Percentiles rank a stretch among this genome's conserved stretches.
phyloP scores from a whole-genome alignment of 2,797 vertebrate species.

The Lepilemur septentrionalis region DNA sequence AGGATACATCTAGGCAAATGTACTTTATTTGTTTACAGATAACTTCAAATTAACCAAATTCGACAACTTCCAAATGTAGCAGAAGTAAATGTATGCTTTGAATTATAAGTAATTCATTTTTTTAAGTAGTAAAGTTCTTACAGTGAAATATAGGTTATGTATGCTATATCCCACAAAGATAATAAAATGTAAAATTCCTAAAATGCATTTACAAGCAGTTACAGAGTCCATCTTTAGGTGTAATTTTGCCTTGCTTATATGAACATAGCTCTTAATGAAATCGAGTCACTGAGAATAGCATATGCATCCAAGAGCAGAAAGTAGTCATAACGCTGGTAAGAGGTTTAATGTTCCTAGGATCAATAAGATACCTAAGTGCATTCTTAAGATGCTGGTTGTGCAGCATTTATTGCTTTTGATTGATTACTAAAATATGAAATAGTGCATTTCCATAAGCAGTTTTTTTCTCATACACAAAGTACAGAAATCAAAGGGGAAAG shows the following conservation, averaged over 20 bases:
- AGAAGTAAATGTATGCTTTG: background rate
- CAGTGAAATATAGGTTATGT: background rate
- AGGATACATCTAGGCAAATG: background rate
- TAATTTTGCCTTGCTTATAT: slow-evolving; percentile 24
- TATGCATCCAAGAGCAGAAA: slow-evolving; percentile 32
- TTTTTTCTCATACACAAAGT: slow-evolving; percentile 56
- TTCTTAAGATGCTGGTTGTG: slow-evolving; percentile 58
- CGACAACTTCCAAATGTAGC: background rate
- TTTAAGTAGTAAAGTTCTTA: background rate
- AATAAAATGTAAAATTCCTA: background rate
- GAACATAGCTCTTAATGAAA: slow-evolving; percentile 54
- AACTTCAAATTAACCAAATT: background rate
- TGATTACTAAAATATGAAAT: slow-evolving; percentile 67
- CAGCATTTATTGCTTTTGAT: slow-evolving; percentile 61
- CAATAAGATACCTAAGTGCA: slow-evolving; percentile 61
- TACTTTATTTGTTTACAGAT: background rate
- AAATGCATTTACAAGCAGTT: background rate
- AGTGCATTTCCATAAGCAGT: slow-evolving; percentile 53
- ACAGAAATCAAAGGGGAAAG: background rate
- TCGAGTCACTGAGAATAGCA: background rate
- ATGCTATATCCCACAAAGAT: background rate
- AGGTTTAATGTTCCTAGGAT: slow-evolving; percentile 62
- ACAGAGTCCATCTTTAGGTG: background rate
- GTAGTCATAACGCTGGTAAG: background rate
- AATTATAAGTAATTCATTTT: background rate